A percentile compares a stretch with the other conserved stretches of the same genome.
phyloP scores from a whole-genome alignment of 1,140 invertebrate genomes.

The Panagrolaimus sp. region DNA sequence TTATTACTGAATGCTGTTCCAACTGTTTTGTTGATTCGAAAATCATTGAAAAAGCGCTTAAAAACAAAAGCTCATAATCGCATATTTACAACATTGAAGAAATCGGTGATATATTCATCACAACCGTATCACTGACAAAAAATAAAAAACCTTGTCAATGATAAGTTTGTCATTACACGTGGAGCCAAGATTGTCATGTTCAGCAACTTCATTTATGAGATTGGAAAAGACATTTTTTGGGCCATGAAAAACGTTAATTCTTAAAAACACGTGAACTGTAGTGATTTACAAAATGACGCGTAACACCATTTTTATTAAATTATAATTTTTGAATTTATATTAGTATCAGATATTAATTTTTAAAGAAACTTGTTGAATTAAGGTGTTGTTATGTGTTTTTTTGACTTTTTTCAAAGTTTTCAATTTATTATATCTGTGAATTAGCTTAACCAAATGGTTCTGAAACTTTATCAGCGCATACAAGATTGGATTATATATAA shows the following conservation, averaged over 20 bases:
- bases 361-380: conserved; percentile 60
- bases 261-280: no score
- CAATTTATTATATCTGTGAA: conserved; percentile 40
- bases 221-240: conserved; percentile 62
- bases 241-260: no score
- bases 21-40: no score
- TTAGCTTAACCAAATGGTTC: conserved; percentile 31
- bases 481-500: conserved; percentile 33
- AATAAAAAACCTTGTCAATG: no score
- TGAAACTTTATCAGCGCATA: conserved; percentile 29
- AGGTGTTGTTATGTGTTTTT: conserved; percentile 59
- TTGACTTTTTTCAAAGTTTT: conserved; percentile 31
- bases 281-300: no score
- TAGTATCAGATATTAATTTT: conserved; percentile 44
- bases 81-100: no score
- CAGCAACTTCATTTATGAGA: neutral
- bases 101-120: no score
- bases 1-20: no score
- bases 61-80: no score
- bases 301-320: conserved; percentile 68
- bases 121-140: no score
- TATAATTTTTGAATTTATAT: conserved; percentile 70
- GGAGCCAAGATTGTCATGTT: no score
- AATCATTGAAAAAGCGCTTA: no score
- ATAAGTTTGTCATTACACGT: neutral